phyloP scores from a whole-genome alignment of 1,140 invertebrate species.

The Drosophila pectinifera region DNA sequence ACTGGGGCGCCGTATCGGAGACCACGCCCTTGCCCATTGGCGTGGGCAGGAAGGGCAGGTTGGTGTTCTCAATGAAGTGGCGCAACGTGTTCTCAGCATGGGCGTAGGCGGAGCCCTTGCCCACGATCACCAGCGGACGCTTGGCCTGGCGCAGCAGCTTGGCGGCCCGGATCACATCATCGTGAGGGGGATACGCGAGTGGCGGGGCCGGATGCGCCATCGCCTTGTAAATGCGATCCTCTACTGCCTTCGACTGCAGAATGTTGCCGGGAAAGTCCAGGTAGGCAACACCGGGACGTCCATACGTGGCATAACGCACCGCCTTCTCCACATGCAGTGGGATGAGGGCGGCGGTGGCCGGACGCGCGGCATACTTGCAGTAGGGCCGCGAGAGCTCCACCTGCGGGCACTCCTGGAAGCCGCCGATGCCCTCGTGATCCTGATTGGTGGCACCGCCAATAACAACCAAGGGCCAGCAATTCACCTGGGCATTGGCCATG shows the following conservation, averaged over 20 bases:
- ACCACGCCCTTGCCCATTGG: constrained; percentile 99
- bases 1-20: constrained; percentile 91
- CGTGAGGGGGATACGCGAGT: constrained; percentile 88
- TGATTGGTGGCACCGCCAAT: constrained; percentile 95
- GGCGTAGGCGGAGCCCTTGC: constrained; percentile 96
- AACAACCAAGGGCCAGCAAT: constrained; percentile 97
- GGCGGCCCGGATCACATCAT: constrained; percentile 89
- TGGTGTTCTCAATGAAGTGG: constrained; percentile 89
- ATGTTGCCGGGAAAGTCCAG: constrained; percentile 96
- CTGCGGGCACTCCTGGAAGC: constrained; percentile 97
- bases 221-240: constrained; percentile 81
- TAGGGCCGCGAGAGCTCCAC: constrained; percentile 93
- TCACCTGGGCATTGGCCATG: constrained; percentile 98
- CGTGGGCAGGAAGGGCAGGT: constrained; percentile 95
- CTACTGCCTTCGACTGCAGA: constrained; percentile 86
- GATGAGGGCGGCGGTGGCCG: constrained; percentile 92
- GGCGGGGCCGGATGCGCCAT: constrained; percentile 87
- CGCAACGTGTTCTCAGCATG: constrained; percentile 90
- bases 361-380: constrained; percentile 95
- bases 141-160: constrained; percentile 89
- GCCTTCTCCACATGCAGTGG: constrained; percentile 97
- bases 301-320: constrained; percentile 92
- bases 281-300: constrained; percentile 95
- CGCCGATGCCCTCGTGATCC: constrained; percentile 96
- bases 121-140: constrained; percentile 95